Evolutionary conservation across 2,113 vertebrate species (phyloP).

Genomic region (Trochalopteron elliotii): DNA sequence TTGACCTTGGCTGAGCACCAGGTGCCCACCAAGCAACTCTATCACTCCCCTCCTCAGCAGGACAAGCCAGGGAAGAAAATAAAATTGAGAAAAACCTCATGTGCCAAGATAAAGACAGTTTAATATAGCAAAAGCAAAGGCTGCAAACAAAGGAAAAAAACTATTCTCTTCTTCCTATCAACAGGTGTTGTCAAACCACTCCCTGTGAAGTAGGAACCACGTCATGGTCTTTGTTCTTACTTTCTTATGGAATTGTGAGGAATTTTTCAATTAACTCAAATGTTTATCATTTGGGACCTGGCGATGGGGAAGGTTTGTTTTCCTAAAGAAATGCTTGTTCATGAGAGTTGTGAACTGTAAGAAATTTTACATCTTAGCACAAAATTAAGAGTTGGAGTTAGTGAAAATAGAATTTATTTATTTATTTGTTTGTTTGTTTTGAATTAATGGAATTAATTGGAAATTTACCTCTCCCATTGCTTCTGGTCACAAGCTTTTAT

Average conservation of each 20-base stretch:
- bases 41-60: neutral
- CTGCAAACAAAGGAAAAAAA: neutral
- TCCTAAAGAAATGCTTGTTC: neutral
- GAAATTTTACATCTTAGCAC: neutral
- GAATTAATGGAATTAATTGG: neutral
- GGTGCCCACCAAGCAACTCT: neutral
- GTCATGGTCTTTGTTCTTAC: neutral
- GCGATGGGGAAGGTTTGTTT: neutral
- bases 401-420: neutral
- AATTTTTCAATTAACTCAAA: neutral
- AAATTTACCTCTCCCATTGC: neutral
- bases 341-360: neutral
- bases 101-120: neutral
- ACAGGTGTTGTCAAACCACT: neutral
- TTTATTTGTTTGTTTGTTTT: neutral
- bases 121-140: neutral
- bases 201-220: rapidly evolving
- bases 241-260: neutral
- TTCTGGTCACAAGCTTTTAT: neutral
- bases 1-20: neutral
- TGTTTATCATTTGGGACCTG: neutral
- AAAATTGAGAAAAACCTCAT: neutral
- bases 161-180: neutral
- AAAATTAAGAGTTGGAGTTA: neutral
- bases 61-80: neutral